Conservation (phyloP, 2,797 vertebrate genomes). For the Lepus oiostolus region DNA sequence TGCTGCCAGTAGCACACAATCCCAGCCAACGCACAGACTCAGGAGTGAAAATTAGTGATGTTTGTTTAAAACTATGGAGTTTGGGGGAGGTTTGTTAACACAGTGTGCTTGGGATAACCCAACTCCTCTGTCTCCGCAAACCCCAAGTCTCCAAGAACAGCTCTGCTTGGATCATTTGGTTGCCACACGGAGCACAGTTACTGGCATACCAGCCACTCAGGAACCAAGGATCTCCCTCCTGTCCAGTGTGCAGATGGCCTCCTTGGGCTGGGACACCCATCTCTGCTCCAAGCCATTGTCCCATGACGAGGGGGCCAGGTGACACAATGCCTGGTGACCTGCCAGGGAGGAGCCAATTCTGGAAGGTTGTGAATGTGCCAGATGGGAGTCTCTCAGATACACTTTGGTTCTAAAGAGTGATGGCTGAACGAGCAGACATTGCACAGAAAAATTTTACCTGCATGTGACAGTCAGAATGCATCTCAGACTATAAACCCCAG, state of each 20-base stretch:
- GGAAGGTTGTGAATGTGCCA: not conserved
- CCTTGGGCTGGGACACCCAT: not conserved
- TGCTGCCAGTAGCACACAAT: not conserved
- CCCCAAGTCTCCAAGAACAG: not conserved
- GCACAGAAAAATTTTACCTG: not conserved
- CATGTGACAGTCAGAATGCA: not conserved
- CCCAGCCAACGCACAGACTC: not conserved
- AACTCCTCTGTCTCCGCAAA: not conserved
- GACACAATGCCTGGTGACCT: not conserved
- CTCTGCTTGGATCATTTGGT: not conserved
- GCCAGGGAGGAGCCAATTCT: not conserved
- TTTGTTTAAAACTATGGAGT: not conserved
- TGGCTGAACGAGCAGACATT: not conserved
- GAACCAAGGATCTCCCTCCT: not conserved
- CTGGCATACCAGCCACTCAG: not conserved
- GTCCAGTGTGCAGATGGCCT: not conserved
- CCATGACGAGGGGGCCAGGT: not conserved
- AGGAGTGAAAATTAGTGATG: not conserved
- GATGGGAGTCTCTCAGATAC: not conserved
- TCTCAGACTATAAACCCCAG: not conserved
- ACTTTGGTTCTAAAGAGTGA: not conserved
- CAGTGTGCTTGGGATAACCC: not conserved
- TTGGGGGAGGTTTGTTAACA: not conserved
- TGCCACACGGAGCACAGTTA: not conserved
- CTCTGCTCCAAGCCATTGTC: not conserved